A percentile compares a stretch with the other conserved stretches of the same genome.
Evolutionary conservation across 2,888 invertebrate species (phyloP).

Genomic region (Rhopalosiphum nymphaeae): DNA sequence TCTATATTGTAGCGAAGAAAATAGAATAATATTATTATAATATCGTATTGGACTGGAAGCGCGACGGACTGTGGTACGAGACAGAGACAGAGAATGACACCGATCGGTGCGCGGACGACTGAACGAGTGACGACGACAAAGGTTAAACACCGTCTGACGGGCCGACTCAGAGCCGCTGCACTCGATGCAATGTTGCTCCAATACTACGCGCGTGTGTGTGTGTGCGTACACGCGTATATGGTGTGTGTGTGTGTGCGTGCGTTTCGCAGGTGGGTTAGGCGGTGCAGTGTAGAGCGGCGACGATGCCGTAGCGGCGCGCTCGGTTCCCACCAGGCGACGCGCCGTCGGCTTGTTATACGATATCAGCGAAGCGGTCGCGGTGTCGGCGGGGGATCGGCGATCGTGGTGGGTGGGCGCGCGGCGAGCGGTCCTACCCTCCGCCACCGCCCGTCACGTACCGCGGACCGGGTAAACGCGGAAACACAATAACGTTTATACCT

Average conservation of each 20-base stretch:
- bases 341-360: background rate
- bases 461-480: background rate
- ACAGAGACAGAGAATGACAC: too few relatives aligned
- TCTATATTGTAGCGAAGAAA: background rate
- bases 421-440: background rate
- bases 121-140: background rate
- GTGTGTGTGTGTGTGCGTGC: background rate
- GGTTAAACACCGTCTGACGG: conserved; percentile 13
- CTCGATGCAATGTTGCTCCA: background rate
- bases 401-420: conserved; percentile 2
- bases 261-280: background rate
- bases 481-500: background rate
- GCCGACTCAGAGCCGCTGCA: background rate
- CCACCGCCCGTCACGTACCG: background rate
- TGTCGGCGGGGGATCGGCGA: background rate
- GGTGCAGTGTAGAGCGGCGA: background rate
- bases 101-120: background rate
- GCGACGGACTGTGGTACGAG: background rate
- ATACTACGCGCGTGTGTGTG: background rate
- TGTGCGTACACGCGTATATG: background rate
- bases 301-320: background rate
- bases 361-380: conserved; percentile 1
- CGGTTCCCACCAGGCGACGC: background rate
- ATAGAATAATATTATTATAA: background rate
- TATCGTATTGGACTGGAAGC: background rate